Base-by-base conservation (phyloP, 2,797 vertebrate genomes). In the Melanotaenia nigrans region DNA sequence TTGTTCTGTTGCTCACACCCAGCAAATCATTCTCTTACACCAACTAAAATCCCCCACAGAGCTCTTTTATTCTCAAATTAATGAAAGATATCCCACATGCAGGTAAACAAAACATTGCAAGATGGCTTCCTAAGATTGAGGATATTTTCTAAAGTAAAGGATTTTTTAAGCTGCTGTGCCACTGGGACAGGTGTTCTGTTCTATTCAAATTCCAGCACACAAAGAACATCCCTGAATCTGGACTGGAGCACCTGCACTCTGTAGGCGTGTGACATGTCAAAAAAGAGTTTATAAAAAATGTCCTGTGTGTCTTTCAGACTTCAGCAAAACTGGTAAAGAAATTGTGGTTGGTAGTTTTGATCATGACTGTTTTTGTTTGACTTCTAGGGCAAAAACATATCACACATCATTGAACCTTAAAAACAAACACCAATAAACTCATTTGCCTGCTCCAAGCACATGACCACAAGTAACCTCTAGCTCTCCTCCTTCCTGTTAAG, bases 1-100 rank as follows among this genome's bases (percentile, higher is more conserved):
- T 80, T 82, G 77, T 73, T 79, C 56, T 32, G 8, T 67, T 61
- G 73, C 28, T 71, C 35, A 63, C 32, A 22, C 28, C 18, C 25
- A 47, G 49, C 3, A 56, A 1, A 56, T 18, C 11, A 35, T 24
- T 33, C 0, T 57, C 45, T 71, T 32, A 28, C 7, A 0, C 22
- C 20, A 38, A 5, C 14, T 2, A 28, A 40, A 61, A 13, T 8
- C 28, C 32, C 35, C 22, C 9, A 35, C 30, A 22, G 35, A 24
- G 42, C 10, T 65, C 1, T 64, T 55, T 47, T 58, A 40, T 36
- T 65, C 69, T 51, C 14, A 56, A 56, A 42, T 20, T 7, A 30
- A 55, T 30, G 14, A 55, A 16, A 55, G 25, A 16, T 30, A 55
- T 2, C n/a, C 10, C n/a, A 24, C 51, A 28, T 55, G 5, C 13